A percentile compares a stretch with the other conserved stretches of the same genome.
Evolutionary conservation across 2,888 invertebrate species (phyloP).

Genomic region (Adelognathus sp.): DNA sequence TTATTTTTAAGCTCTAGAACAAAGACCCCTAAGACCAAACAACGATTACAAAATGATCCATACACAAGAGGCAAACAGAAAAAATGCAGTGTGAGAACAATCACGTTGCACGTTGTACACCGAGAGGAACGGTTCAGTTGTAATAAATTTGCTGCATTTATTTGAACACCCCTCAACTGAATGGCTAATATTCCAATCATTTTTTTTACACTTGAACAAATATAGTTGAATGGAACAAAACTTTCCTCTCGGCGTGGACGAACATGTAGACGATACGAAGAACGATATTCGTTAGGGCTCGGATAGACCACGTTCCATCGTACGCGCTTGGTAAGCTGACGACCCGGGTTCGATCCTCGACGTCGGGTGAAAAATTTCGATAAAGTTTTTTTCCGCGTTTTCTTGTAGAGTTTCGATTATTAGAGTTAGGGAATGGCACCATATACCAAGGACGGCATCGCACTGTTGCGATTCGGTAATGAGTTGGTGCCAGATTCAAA

Average conservation of each 20-base stretch:
- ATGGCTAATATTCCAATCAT: no score
- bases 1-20: no score
- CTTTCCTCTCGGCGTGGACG: not conserved
- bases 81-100: no score
- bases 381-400: constrained; percentile 30
- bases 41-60: no score
- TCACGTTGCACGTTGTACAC: no score
- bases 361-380: not conserved
- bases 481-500: constrained; percentile 67
- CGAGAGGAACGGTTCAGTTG: no score
- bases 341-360: constrained; percentile 40
- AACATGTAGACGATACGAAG: constrained; percentile 13
- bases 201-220: no score
- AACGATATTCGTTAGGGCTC: not conserved
- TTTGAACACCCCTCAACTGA: no score
- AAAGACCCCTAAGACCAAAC: no score
- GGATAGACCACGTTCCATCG: constrained; percentile 4
- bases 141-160: no score
- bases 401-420: not conserved
- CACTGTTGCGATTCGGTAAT: constrained; percentile 66
- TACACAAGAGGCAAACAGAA: no score
- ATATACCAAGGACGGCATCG: constrained; percentile 66
- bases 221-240: no score
- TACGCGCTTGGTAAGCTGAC: not conserved
- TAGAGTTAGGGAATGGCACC: constrained; percentile 45